A percentile compares a stretch with the other conserved stretches of the same genome.
phyloP scores from a whole-genome alignment of 2,888 invertebrate species.

The Folsomia manolachei region DNA sequence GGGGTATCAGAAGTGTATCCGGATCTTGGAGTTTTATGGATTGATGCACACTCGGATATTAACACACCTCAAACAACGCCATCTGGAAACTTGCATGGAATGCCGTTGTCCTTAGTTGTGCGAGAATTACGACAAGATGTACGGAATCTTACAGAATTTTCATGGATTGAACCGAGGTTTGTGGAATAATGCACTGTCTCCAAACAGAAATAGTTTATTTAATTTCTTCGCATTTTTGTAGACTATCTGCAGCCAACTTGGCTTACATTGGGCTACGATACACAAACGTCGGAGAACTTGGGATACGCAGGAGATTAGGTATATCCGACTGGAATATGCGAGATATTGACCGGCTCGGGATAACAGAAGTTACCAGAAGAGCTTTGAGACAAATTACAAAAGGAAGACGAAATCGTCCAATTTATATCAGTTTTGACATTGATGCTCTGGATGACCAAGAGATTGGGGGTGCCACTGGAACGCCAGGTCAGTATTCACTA shows the following conservation, averaged over 20 bases:
- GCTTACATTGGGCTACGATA: constrained; percentile 58
- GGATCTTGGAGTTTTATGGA: constrained; percentile 56
- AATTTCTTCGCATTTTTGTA: constrained; percentile 45
- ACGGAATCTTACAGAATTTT: constrained; percentile 28
- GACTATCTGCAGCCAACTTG: constrained; percentile 54
- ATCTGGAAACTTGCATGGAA: constrained; percentile 59
- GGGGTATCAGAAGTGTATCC: constrained; percentile 53
- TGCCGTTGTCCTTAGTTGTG: constrained; percentile 57
- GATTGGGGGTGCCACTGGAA: constrained; percentile 58
- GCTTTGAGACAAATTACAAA: constrained; percentile 72
- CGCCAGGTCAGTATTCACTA: constrained; percentile 53
- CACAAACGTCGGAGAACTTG: constrained; percentile 54
- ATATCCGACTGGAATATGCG: constrained; percentile 81
- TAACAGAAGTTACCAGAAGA: constrained; percentile 69
- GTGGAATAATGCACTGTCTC: too few relatives aligned
- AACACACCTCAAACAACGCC: constrained; percentile 56
- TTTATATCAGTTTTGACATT: constrained; percentile 75
- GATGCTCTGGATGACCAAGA: constrained; percentile 58
- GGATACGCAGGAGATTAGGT: constrained; percentile 75
- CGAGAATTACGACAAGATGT: constrained; percentile 51
- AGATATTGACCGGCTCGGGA: constrained; percentile 75
- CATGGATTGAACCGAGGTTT: constrained; percentile 33
- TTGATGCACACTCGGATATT: constrained; percentile 59
- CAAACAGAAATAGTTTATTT: too few relatives aligned
- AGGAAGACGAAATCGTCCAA: constrained; percentile 61